phyloP scores from a whole-genome alignment of 35 echinoderm and acorn worm species.

The Heliocidaris erythrogramma region DNA sequence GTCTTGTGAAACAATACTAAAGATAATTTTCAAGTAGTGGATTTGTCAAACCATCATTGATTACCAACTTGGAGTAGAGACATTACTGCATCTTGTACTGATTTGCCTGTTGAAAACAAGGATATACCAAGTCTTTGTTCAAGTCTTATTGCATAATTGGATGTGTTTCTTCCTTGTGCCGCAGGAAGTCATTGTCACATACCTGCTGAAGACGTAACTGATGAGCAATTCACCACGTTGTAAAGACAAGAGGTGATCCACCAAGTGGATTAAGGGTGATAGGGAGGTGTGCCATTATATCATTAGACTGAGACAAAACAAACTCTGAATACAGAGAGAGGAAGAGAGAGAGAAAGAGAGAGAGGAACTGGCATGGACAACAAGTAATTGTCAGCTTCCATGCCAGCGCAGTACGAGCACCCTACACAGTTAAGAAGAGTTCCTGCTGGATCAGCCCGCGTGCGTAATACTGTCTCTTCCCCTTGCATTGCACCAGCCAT shows the following conservation, averaged over 20 bases:
- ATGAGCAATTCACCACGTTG: neutral
- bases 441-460: neutral
- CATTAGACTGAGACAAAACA: neutral
- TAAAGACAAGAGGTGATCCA: neutral
- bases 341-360: neutral
- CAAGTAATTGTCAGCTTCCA: slow-evolving; percentile 27
- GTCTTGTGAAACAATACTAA: too few relatives aligned
- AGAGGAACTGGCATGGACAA: slow-evolving; percentile 17
- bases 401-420: neutral
- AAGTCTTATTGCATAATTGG: neutral
- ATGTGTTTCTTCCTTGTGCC: neutral
- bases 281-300: neutral
- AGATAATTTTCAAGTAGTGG: too few relatives aligned
- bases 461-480: neutral
- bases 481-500: neutral
- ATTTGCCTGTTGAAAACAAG: neutral
- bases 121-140: neutral
- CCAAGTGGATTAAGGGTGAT: neutral
- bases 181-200: neutral
- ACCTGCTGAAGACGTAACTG: neutral
- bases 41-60: too few relatives aligned
- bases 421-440: neutral
- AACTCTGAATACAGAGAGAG: neutral
- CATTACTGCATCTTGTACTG: too few relatives aligned
- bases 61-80: too few relatives aligned